These are phyloP conservation scores for Lamellibrachia columna DNA, from an alignment of 2,888 invertebrate genomes.

Conservation along the genomic window DNA sequence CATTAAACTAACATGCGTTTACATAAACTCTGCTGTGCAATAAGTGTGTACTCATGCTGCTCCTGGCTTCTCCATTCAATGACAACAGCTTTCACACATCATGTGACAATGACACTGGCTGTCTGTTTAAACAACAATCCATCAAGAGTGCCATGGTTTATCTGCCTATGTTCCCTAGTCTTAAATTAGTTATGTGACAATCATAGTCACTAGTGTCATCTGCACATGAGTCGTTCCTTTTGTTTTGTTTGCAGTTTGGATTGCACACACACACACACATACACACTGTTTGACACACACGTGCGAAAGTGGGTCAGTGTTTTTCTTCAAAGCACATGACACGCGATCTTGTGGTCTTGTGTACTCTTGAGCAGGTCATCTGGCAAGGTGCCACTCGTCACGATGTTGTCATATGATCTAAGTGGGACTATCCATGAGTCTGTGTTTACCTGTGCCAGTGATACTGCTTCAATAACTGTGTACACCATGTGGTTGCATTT, in stretches of 20 bases:
- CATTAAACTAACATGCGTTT: background rate
- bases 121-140: background rate
- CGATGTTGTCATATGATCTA: constrained; percentile 9
- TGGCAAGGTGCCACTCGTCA: background rate
- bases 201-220: background rate
- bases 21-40: background rate
- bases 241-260: background rate
- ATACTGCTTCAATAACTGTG: background rate
- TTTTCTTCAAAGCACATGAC: background rate
- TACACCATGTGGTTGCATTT: background rate
- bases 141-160: background rate
- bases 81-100: background rate
- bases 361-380: background rate
- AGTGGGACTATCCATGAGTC: background rate
- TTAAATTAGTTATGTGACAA: background rate
- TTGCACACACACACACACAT: background rate
- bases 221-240: background rate
- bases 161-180: background rate
- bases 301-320: constrained; percentile 10
- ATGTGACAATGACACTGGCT: background rate
- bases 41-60: background rate
- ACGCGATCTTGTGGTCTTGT: background rate
- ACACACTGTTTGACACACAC: background rate
- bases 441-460: background rate
- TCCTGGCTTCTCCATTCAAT: background rate